A percentile compares a stretch with the other conserved stretches of the same genome.
Conservation (phyloP, 2,113 vertebrate genomes). For the Pangasianodon hypophthalmus region DNA sequence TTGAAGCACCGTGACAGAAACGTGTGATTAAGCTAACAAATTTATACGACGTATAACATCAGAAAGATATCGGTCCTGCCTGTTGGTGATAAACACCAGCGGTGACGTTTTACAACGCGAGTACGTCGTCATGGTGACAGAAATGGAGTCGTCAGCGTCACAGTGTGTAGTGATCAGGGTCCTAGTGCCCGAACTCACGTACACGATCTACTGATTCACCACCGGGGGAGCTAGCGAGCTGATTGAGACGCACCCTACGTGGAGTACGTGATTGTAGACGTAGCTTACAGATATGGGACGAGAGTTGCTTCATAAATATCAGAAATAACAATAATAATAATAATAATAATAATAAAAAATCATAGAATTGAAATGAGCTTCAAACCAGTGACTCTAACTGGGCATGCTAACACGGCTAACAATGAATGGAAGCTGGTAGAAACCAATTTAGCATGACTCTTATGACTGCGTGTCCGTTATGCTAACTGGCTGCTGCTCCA, state of each 20-base stretch:
- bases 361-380: not conserved
- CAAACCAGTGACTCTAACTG: not conserved
- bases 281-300: not conserved
- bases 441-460: not conserved
- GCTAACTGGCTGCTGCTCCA: not conserved
- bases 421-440: not conserved
- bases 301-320: not conserved
- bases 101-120: too few species aligned
- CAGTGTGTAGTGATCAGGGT: too few species aligned
- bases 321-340: not conserved
- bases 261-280: not conserved
- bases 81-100: too few species aligned
- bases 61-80: too few species aligned
- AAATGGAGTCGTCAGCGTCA: too few species aligned
- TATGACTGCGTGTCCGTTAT: not conserved
- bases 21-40: too few species aligned
- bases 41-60: too few species aligned
- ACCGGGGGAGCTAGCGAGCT: too few species aligned
- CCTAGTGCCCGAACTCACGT: too few species aligned
- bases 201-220: too few species aligned
- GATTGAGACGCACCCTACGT: not conserved
- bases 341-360: constrained; percentile 7
- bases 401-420: not conserved
- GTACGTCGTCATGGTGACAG: too few species aligned
- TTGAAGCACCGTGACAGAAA: too few species aligned